Percentiles rank a stretch among this genome's conserved stretches.
phyloP scores from a whole-genome alignment of 2,797 vertebrate species.

The Mycteria americana region DNA sequence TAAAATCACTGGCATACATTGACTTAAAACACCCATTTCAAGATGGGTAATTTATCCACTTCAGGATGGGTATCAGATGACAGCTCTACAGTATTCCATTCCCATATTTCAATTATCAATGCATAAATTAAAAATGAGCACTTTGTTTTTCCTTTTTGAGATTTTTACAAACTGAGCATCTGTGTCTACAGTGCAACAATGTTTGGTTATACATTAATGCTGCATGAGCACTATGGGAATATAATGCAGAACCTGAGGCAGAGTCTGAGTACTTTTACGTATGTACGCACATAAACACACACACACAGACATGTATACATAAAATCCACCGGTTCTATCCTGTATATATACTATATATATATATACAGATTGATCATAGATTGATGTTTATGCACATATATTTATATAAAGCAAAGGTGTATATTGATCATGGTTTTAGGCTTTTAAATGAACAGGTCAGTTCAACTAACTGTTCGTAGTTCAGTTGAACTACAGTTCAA shows the following conservation, averaged over 20 bases:
- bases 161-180: neutral
- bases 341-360: neutral
- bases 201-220: neutral
- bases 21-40: neutral
- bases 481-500: no score
- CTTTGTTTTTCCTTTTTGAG: neutral
- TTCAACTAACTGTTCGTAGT: no score
- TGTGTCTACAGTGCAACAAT: neutral
- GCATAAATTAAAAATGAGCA: neutral
- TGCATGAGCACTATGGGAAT: slow-evolving; percentile 45
- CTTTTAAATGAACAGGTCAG: neutral
- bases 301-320: neutral
- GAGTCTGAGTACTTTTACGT: neutral
- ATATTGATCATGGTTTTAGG: neutral
- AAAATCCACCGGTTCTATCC: neutral
- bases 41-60: neutral
- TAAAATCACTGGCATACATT: neutral
- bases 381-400: neutral
- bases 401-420: neutral
- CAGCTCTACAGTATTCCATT: neutral
- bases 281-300: neutral
- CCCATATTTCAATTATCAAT: neutral
- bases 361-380: neutral
- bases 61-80: neutral
- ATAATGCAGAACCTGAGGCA: slow-evolving; percentile 20